These are phyloP conservation scores for Epizoanthus illoricatus DNA, from an alignment of 92 coral and sea anemone species.

Conservation along the genomic window DNA sequence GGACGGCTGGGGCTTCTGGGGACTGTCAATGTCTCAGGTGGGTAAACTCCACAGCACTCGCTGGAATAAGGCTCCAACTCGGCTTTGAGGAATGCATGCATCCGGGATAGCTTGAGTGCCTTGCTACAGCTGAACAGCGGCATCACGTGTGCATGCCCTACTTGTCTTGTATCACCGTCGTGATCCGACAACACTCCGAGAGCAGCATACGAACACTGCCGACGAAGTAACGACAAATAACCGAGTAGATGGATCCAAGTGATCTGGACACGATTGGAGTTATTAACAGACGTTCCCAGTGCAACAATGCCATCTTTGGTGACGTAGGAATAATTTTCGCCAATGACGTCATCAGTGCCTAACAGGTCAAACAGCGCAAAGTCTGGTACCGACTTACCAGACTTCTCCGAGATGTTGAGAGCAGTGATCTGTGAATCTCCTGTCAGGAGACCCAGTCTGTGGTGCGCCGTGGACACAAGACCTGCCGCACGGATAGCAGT, in stretches of 20 bases:
- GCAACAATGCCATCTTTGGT: constrained; percentile 75
- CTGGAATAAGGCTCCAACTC: constrained; percentile 75
- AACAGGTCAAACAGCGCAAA: constrained; percentile 86
- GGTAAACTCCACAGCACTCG: constrained; percentile 87
- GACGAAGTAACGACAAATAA: constrained; percentile 81
- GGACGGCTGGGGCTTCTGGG: constrained; percentile 44
- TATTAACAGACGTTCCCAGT: constrained; percentile 74
- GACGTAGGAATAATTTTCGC: constrained; percentile 54
- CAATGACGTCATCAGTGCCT: constrained; percentile 84
- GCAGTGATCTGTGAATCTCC: constrained; percentile 82
- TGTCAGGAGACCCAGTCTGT: constrained; percentile 68
- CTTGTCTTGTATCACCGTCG: constrained; percentile 41
- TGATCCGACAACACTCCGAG: constrained; percentile 69
- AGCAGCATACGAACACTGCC: constrained; percentile 90
- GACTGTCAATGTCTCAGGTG: constrained; percentile 56
- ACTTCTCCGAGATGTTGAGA: constrained; percentile 64
- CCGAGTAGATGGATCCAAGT: constrained; percentile 95
- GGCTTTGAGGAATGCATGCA: constrained; percentile 73
- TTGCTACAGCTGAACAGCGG: constrained; percentile 80
- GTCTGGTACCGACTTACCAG: constrained; percentile 76
- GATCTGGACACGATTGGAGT: constrained; percentile 73
- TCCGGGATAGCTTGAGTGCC: constrained; percentile 72
- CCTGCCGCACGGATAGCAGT: constrained; percentile 86
- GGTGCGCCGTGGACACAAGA: constrained; percentile 68
- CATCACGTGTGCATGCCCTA: constrained; percentile 27